Evolutionary conservation across 1,140 invertebrate genomes (phyloP).

Genomic region (Chlorops oryzae): DNA sequence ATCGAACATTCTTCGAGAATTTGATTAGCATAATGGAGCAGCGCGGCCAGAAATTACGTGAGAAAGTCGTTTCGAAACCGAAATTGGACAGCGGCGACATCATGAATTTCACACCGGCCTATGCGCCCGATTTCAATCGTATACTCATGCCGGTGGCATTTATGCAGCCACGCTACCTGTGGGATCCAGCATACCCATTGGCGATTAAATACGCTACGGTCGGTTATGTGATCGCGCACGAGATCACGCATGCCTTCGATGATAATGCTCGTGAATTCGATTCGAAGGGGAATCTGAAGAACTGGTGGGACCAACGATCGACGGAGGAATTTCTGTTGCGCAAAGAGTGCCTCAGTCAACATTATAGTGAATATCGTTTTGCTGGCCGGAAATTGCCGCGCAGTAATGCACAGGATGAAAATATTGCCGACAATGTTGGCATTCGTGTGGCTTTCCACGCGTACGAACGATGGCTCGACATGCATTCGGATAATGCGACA

Average conservation of each 20-base stretch:
- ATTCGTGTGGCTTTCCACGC: constrained; percentile 84
- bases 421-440: constrained; percentile 91
- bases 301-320: constrained; percentile 83
- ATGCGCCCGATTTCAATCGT: constrained; percentile 92
- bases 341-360: constrained; percentile 84
- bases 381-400: constrained; percentile 61
- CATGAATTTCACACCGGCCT: constrained; percentile 83
- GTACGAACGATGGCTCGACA: constrained; percentile 58
- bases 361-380: constrained; percentile 70
- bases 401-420: constrained; percentile 72
- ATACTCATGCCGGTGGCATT: constrained; percentile 94
- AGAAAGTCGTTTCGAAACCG: constrained; percentile 69
- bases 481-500: constrained; percentile 48
- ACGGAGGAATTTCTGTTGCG: constrained; percentile 78
- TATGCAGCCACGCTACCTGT: constrained; percentile 88
- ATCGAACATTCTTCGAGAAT: constrained; percentile 83
- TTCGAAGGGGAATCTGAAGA: constrained; percentile 59
- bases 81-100: constrained; percentile 79
- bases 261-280: constrained; percentile 60
- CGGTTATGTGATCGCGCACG: constrained; percentile 74
- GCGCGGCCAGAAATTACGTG: constrained; percentile 62
- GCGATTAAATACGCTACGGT: constrained; percentile 93
- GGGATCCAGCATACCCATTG: constrained; percentile 71
- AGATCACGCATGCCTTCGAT: constrained; percentile 63
- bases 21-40: constrained; percentile 64